These are phyloP conservation scores for Bimastos eiseni DNA, from an alignment of 2,888 invertebrate genomes.

Conservation along the genomic window DNA sequence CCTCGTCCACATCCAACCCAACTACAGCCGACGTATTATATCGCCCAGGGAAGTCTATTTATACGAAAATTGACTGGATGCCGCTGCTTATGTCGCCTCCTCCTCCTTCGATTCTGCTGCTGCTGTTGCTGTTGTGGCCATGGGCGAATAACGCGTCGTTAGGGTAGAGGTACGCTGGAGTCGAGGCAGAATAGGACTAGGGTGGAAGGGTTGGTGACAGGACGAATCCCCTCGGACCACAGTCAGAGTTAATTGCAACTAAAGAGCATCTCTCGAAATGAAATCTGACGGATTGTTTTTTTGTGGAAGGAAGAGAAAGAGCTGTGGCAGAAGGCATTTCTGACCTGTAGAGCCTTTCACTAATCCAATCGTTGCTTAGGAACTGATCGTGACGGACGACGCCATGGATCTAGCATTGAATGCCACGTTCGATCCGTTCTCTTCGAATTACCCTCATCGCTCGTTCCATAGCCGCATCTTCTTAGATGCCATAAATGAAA, in stretches of 20 bases:
- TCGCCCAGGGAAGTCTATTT: background rate
- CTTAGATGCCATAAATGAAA: background rate
- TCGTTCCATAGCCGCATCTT: background rate
- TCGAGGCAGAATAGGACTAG: background rate
- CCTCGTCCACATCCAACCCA: background rate
- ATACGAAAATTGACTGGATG: background rate
- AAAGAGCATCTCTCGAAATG: background rate
- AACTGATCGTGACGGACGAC: background rate
- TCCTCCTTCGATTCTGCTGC: background rate
- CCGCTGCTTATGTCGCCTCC: background rate
- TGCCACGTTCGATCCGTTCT: background rate
- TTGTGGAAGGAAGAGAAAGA: background rate
- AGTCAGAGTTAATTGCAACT: background rate
- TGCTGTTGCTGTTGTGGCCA: background rate
- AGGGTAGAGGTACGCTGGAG: background rate
- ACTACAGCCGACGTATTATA: background rate
- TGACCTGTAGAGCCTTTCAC: background rate
- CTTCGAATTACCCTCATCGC: background rate
- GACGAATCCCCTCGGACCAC: background rate
- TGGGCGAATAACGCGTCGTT: background rate
- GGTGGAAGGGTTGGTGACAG: background rate
- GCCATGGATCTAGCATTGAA: background rate
- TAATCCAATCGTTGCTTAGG: background rate
- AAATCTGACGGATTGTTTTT: background rate
- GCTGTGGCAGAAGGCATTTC: background rate